Conservation (phyloP, 2,113 vertebrate genomes). For the Heptranchias perlo region DNA sequence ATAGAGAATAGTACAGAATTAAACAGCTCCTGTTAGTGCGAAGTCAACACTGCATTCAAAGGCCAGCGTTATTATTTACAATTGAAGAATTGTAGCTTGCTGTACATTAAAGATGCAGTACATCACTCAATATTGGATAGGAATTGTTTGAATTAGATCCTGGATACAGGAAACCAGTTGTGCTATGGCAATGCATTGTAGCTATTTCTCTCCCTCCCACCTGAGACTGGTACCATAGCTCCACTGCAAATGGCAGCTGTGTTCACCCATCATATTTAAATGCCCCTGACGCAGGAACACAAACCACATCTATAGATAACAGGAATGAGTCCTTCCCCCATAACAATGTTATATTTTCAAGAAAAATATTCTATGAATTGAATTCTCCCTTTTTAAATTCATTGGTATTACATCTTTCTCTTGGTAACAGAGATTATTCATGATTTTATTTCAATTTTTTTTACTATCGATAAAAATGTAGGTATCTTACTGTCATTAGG, state of each 20-base stretch:
- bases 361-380: neutral
- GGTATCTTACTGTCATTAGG: no score
- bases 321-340: neutral
- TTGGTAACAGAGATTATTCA: neutral
- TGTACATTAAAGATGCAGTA: neutral
- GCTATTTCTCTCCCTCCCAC: neutral
- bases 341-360: neutral
- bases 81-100: neutral
- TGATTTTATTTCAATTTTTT: neutral
- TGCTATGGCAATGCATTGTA: neutral
- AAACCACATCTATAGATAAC: neutral
- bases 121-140: neutral
- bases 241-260: neutral
- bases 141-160: neutral
- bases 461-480: neutral
- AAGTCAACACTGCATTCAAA: neutral
- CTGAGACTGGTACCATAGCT: neutral
- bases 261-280: neutral
- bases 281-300: neutral
- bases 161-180: neutral
- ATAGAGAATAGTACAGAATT: neutral
- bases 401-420: neutral
- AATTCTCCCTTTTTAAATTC: neutral
- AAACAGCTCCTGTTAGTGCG: neutral
- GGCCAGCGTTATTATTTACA: neutral